Evolutionary conservation across 1,140 invertebrate genomes (phyloP), one percentile per base, ranked within the genome.

Genomic region (Grapholita molesta): DNA sequence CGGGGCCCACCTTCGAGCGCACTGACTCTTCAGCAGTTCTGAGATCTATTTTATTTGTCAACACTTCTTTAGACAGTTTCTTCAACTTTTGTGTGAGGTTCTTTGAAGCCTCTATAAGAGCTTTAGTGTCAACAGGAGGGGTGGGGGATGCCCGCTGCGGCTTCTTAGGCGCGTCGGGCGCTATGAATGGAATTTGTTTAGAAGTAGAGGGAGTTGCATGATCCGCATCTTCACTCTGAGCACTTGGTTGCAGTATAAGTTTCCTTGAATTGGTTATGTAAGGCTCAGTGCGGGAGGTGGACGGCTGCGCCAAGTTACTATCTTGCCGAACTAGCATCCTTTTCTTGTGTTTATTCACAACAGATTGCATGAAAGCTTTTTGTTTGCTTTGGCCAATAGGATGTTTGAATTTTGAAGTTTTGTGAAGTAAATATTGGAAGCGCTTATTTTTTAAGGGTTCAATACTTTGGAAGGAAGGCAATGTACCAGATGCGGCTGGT

Each of bases 1-100:
- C 97, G 68, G 96, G 95, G n/a, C 94, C 92, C 69, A 91, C 85
- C 64, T 91, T 91, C 5, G 87, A 76, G 81, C 93, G 70, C 73
- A 90, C 76, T 68, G 88, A 71, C 74, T 88, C 80, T 77, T 94
- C 93, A 21, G 93, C 89, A 38, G 85, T 81, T 68, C 90, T 91
- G 70, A 93, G 78, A 84, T 94, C 93, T 71, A 93, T 92, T 77
- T 94, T 94, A 68, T 93, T 94, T 71, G 95, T 96, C 72, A 96
- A 93, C 65, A 98, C 97, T 92, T 97, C 96, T 73, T 97, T 97
- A 18, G 97, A 98, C 61, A 99, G 93, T 87, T 98, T 97, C 82
- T 97, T 96, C 15, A 99, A 91, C 21, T 97, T 98, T 85, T 98
- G 97, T 38, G 97, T 98, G 21, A 98, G 93, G 87, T 98, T 98